Percentiles rank a stretch among this genome's conserved stretches.
Evolutionary conservation across 2,113 vertebrate species (phyloP).

Genomic region (Sterna hirundo): DNA sequence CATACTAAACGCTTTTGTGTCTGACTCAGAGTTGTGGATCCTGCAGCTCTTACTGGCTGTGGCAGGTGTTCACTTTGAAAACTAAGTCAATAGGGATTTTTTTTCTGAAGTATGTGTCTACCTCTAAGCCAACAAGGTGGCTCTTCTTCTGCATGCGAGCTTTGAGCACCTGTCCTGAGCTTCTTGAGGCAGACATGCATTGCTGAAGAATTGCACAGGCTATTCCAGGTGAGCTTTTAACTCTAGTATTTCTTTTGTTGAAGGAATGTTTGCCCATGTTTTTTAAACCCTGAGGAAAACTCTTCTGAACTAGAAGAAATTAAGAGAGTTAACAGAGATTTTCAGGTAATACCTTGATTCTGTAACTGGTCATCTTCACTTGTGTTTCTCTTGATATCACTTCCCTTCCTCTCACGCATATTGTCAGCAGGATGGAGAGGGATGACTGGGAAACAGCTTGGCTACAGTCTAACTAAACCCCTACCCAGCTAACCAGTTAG

Average conservation of each 20-base stretch:
- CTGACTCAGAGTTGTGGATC: background rate
- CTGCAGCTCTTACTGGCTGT: background rate
- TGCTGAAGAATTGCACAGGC: background rate
- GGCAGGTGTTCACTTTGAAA: background rate
- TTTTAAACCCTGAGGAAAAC: conserved; percentile 73
- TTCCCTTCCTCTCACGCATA: background rate
- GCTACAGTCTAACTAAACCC: background rate
- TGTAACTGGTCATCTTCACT: background rate
- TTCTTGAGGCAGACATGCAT: background rate
- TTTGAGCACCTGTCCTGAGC: background rate
- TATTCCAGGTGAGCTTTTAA: background rate
- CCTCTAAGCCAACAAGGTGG: background rate
- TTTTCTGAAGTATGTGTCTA: background rate
- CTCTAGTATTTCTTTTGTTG: background rate
- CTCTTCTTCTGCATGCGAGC: background rate
- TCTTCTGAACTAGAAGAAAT: conserved; percentile 80
- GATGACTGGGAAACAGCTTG: background rate
- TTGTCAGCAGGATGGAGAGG: background rate
- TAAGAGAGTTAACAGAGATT: conserved; percentile 82
- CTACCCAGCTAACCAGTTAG: background rate
- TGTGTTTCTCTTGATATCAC: background rate
- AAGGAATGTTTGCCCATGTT: conserved; percentile 85
- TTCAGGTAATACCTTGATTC: conserved; percentile 78
- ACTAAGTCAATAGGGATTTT: background rate
- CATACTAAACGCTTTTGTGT: background rate